A percentile compares a stretch with the other conserved stretches of the same genome.
Conservation (phyloP, 2,797 vertebrate genomes). For the Epinephelus coioides region DNA sequence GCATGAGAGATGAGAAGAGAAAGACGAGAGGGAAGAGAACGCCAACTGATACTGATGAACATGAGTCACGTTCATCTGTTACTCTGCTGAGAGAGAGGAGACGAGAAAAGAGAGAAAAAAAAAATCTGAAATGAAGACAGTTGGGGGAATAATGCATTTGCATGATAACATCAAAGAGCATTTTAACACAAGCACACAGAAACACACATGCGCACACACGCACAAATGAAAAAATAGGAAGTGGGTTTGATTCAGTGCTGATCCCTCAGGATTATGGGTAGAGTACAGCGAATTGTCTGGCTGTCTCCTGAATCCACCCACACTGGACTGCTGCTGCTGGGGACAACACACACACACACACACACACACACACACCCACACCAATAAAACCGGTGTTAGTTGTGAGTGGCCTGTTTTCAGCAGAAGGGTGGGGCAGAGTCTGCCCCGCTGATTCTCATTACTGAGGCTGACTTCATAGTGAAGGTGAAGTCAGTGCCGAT, state of each 20-base stretch:
- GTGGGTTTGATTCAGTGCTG: slow-evolving; percentile 71
- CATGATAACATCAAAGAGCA: slow-evolving; percentile 70
- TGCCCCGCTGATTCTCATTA: slow-evolving; percentile 68
- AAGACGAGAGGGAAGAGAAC: slow-evolving; percentile 51
- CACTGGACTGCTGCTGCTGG: slow-evolving; percentile 36
- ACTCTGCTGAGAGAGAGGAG: slow-evolving; percentile 39
- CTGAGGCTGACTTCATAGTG: slow-evolving; percentile 84
- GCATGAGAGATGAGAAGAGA: slow-evolving; percentile 44
- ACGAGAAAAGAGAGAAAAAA: slow-evolving; percentile 43
- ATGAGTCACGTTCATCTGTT: slow-evolving; percentile 60
- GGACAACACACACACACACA: slow-evolving; percentile 41
- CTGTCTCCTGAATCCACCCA: slow-evolving; percentile 67
- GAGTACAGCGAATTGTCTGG: slow-evolving; percentile 74
- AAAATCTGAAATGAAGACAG: slow-evolving; percentile 40
- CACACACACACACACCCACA: slow-evolving; percentile 24
- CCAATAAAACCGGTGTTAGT: slow-evolving; percentile 47
- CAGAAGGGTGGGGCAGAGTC: slow-evolving; percentile 60
- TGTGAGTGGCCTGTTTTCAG: slow-evolving; percentile 40
- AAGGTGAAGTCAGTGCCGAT: slow-evolving; percentile 80
- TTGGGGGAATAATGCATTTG: slow-evolving; percentile 56
- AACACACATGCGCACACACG: slow-evolving; percentile 1
- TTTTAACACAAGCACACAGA: slow-evolving; percentile 16
- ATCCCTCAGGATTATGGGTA: slow-evolving; percentile 81
- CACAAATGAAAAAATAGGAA: slow-evolving; percentile 69
- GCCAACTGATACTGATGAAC: slow-evolving; percentile 59